Conservation (phyloP, 1,140 invertebrate species). For the Maconellicoccus hirsutus region DNA sequence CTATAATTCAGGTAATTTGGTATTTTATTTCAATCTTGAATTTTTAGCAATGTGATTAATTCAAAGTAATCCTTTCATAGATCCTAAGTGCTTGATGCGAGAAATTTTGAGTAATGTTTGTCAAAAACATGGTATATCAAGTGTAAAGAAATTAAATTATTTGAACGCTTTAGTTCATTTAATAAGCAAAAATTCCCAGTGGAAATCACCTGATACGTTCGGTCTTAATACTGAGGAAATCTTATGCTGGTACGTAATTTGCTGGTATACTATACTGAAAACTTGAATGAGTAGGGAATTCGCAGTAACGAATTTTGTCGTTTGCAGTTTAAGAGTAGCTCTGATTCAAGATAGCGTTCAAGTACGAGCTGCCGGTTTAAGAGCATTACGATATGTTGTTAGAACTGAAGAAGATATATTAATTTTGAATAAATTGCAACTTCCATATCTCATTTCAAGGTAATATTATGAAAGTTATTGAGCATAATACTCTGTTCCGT, state of each 20-base stretch:
- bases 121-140: slow-evolving; percentile 23
- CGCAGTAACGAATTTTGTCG: slow-evolving; percentile 25
- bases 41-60: too few relatives aligned
- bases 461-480: neutral
- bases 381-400: slow-evolving; percentile 73
- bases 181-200: neutral
- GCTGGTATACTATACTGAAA: neutral
- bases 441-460: slow-evolving; percentile 14
- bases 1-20: slow-evolving; percentile 16
- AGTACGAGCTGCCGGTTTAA: slow-evolving; percentile 72
- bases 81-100: slow-evolving; percentile 23
- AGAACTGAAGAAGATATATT: slow-evolving; percentile 62
- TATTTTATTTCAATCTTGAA: neutral
- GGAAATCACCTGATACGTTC: slow-evolving; percentile 24
- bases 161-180: slow-evolving; percentile 24
- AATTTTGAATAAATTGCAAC: slow-evolving; percentile 48
- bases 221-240: slow-evolving; percentile 25
- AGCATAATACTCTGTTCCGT: too few relatives aligned
- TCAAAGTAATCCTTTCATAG: too few relatives aligned
- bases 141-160: slow-evolving; percentile 24
- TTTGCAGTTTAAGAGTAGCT: slow-evolving; percentile 65
- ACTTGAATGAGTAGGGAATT: neutral
- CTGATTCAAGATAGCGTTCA: slow-evolving; percentile 76
- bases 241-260: slow-evolving; percentile 25
- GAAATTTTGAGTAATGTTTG: slow-evolving; percentile 23